Evolutionary conservation across 2,113 vertebrate genomes (phyloP), one percentile per base, ranked within the genome.

Genomic region (Nothocercus julius): DNA sequence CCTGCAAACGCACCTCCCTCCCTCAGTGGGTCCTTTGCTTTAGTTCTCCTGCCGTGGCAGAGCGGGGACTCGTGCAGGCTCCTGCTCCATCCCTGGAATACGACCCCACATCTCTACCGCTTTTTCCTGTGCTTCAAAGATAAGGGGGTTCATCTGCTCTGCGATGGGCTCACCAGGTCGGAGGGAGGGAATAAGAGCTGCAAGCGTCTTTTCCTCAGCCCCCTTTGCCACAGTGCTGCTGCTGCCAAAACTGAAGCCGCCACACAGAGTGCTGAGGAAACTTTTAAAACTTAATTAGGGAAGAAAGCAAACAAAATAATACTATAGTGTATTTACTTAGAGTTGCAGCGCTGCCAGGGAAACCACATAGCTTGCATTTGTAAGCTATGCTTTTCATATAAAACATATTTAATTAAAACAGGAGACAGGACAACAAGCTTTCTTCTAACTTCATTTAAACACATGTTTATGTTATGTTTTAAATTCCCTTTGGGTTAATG

Each of bases 281-380:
- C 96, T 97, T 97, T 58, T 91, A 97, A 98, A 97, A 97, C 90
- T 95, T 98, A 97, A 97, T 98, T 98, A 98, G 93, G 94, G 94
- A 79, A 95, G 94, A 98, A 98, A 97, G 95, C 96, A 98, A 98
- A 97, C 96, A 97, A 97, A 98, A 98, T 97, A 97, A 97, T 96
- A 97, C 90, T 96, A 96, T 86, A 91, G 94, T 89, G 93, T 95
- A 93, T 97, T 98, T 97, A 97, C 97, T 97, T 82, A 96, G 95
- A 96, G 86, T 92, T 95, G 85, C 89, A 92, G 47, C 84, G 77
- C 87, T 95, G 95, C 97, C 97, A 97, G 97, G 94, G 91, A 97
- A 98, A 98, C 97, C 97, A 61, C 98, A 98, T 22, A 96, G 96
- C 95, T 90, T 97, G 93, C 94, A 97, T 96, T 97, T 97, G 95